Evolutionary conservation across 2,113 vertebrate species (phyloP).

Genomic region (Felis chaus): DNA sequence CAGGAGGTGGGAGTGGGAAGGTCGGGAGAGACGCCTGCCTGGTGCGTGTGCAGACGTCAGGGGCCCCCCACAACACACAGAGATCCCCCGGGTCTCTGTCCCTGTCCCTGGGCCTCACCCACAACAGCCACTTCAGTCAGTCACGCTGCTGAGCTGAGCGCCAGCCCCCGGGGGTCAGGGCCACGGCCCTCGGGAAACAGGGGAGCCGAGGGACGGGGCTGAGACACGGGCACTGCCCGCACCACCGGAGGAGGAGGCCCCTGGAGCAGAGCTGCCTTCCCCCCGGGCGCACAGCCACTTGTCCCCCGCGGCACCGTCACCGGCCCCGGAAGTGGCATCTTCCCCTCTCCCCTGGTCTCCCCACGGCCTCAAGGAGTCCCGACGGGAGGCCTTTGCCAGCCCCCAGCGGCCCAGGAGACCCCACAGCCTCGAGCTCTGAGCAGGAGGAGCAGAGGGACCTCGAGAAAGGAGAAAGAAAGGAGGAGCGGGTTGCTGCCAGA

Average conservation of each 20-base stretch:
- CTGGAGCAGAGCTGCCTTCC: neutral
- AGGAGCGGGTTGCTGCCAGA: neutral
- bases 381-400: neutral
- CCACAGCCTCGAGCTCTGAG: neutral
- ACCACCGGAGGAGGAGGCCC: neutral
- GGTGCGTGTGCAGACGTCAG: neutral
- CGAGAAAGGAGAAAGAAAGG: neutral
- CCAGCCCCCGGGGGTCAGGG: too few species aligned
- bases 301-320: too few species aligned
- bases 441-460: too few species aligned
- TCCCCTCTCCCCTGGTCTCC: too few species aligned
- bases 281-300: neutral
- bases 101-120: neutral
- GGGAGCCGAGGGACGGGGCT: fast-evolving
- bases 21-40: neutral
- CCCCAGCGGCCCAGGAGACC: neutral
- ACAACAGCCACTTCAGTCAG: neutral
- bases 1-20: neutral
- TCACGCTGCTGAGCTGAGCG: too few species aligned
- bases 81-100: neutral
- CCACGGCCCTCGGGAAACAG: too few species aligned
- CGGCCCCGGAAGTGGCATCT: neutral
- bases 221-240: fast-evolving
- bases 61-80: neutral
- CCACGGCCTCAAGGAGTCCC: too few species aligned